A percentile compares a stretch with the other conserved stretches of the same genome.
These are phyloP conservation scores for Drosophila albomicans DNA, from an alignment of 1,140 invertebrate genomes.

Conservation along the genomic window DNA sequence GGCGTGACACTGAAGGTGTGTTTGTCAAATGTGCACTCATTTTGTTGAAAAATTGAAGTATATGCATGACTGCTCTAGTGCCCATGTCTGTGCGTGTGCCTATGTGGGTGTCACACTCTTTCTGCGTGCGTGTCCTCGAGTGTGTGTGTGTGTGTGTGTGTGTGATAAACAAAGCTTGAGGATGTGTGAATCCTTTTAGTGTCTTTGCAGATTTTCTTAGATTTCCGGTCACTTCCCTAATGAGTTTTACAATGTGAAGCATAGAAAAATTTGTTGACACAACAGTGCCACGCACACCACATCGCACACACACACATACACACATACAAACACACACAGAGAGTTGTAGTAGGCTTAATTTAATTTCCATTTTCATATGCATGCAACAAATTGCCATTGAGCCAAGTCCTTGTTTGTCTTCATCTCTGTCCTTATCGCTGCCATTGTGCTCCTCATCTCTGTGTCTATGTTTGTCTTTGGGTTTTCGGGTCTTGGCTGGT, in stretches of 20 bases:
- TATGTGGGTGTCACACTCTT: neutral
- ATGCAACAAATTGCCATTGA: constrained; percentile 56
- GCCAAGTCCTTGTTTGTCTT: constrained; percentile 63
- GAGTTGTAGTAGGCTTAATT: constrained; percentile 58
- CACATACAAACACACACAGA: constrained; percentile 43
- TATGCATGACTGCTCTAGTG: constrained; percentile 76
- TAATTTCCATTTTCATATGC: constrained; percentile 71
- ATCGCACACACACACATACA: constrained; percentile 17
- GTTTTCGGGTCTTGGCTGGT: neutral
- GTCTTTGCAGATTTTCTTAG: constrained; percentile 71
- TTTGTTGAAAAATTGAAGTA: constrained; percentile 82
- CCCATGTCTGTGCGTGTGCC: constrained; percentile 23
- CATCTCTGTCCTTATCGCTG: neutral
- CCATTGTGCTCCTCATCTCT: neutral
- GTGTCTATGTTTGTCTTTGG: constrained; percentile 7
- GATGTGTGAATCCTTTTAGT: constrained; percentile 58
- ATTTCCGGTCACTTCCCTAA: constrained; percentile 82
- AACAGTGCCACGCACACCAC: constrained; percentile 48
- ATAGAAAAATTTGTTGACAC: constrained; percentile 66
- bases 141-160: constrained; percentile 6
- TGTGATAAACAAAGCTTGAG: constrained; percentile 31
- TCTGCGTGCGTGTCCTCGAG: neutral
- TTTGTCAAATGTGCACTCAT: constrained; percentile 82
- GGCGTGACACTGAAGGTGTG: constrained; percentile 65
- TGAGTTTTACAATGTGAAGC: constrained; percentile 77